Percentiles rank a stretch among this genome's conserved stretches.
phyloP scores from a whole-genome alignment of 2,797 vertebrate species.

The Hippopotamyrus pictus region DNA sequence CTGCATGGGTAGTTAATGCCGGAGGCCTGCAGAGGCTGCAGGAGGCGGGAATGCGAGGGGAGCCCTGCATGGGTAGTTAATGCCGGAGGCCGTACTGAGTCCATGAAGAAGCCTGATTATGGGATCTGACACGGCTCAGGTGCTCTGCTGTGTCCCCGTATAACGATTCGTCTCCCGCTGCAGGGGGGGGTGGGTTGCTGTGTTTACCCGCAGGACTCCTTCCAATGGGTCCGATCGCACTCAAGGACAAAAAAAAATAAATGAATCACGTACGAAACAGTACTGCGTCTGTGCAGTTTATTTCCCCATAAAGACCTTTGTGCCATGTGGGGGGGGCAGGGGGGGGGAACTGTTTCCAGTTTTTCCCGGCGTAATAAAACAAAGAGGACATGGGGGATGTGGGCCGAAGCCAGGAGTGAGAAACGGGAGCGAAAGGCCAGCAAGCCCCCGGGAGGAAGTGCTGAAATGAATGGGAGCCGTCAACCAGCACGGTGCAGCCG shows the following conservation, averaged over 20 bases:
- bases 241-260: not conserved
- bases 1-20: not conserved
- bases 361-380: not conserved
- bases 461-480: not conserved
- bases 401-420: not conserved
- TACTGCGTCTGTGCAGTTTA: not conserved
- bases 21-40: no score
- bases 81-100: not conserved
- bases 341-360: not conserved
- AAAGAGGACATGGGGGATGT: not conserved
- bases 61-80: no score
- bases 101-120: not conserved
- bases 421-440: not conserved
- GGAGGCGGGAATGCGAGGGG: no score
- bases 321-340: not conserved
- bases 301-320: not conserved
- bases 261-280: not conserved
- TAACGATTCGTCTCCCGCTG: not conserved
- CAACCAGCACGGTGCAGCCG: not conserved
- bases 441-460: not conserved
- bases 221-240: not conserved
- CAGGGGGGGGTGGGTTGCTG: not conserved
- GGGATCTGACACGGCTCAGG: not conserved
- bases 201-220: not conserved
- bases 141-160: not conserved